Percentiles rank a stretch among this genome's conserved stretches.
Conservation (phyloP, 92 coral and sea anemone species). For the Paragorgia papillata region DNA sequence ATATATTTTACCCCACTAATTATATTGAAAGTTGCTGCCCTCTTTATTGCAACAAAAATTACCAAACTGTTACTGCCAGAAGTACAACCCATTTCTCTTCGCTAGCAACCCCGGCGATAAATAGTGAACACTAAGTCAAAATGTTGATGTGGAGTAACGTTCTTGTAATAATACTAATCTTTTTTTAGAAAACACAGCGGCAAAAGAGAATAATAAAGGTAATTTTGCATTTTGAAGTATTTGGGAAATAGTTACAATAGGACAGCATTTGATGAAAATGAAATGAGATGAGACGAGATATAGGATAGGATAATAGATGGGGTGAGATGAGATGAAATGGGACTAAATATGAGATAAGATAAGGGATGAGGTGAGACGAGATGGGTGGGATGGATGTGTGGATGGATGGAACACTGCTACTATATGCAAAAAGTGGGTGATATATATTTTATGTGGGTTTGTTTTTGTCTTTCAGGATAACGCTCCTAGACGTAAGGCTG, state of each 20-base stretch:
- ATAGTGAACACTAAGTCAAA: neutral
- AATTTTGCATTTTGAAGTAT: neutral
- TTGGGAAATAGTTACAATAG: neutral
- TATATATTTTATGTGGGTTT: neutral
- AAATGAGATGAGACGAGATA: too few relatives aligned
- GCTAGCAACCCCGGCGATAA: too few relatives aligned
- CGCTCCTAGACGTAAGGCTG: constrained; percentile 31
- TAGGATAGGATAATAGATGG: too few relatives aligned
- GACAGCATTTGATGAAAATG: too few relatives aligned
- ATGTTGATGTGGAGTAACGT: neutral
- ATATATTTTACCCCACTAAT: too few relatives aligned
- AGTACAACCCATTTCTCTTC: too few relatives aligned
- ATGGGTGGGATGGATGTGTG: neutral
- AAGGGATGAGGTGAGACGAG: too few relatives aligned
- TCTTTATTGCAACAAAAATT: too few relatives aligned
- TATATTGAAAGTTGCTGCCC: too few relatives aligned
- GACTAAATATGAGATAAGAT: too few relatives aligned
- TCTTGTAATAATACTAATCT: neutral
- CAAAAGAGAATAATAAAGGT: constrained; percentile 15
- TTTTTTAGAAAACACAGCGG: constrained; percentile 6
- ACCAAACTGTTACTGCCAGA: too few relatives aligned
- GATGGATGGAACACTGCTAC: neutral
- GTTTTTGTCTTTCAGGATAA: constrained; percentile 7
- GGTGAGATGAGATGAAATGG: too few relatives aligned
- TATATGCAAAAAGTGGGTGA: neutral